Evolutionary conservation across 2,888 invertebrate genomes (phyloP), one percentile per base, ranked within the genome.

Genomic region (Capitulum mitella): DNA sequence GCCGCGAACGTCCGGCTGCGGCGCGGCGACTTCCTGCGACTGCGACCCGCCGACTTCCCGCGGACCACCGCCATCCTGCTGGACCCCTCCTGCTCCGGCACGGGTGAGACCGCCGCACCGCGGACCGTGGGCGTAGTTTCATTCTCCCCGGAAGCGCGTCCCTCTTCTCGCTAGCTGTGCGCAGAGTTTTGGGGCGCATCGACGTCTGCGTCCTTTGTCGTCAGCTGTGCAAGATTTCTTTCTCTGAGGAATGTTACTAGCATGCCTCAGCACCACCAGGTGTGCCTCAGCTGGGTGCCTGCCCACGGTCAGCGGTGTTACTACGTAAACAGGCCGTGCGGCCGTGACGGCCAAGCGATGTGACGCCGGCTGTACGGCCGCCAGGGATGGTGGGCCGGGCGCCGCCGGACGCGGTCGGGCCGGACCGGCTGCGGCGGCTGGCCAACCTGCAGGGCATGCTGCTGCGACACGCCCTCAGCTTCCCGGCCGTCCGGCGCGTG

Each of bases 81-180:
- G 0, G 98, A 99, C 87, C 98, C 98, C 0, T 94, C 96, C 79
- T 99, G 99, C 86, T 94, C 96, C 40, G 98, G 98, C 70, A 94
- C 96, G 85, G 98, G 95, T 91, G 89, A 70, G 37, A 0, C 29
- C 10, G 6, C n/a, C n/a, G n/a, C n/a, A n/a, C n/a, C n/a, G n/a
- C n/a, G n/a, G n/a, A n/a, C n/a, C n/a, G n/a, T n/a, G n/a, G n/a
- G n/a, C n/a, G n/a, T n/a, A n/a, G n/a, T n/a, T n/a, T n/a, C n/a
- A n/a, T n/a, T n/a, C n/a, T n/a, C n/a, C n/a, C n/a, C n/a, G n/a
- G n/a, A n/a, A n/a, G n/a, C n/a, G n/a, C n/a, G n/a, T n/a, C n/a
- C n/a, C n/a, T n/a, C n/a, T n/a, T n/a, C n/a, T n/a, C n/a, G n/a
- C n/a, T n/a, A n/a, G n/a, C n/a, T n/a, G n/a, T n/a, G n/a, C n/a